Evolutionary conservation across 2,888 invertebrate genomes (phyloP).

Genomic region (Eurytoma californica): DNA sequence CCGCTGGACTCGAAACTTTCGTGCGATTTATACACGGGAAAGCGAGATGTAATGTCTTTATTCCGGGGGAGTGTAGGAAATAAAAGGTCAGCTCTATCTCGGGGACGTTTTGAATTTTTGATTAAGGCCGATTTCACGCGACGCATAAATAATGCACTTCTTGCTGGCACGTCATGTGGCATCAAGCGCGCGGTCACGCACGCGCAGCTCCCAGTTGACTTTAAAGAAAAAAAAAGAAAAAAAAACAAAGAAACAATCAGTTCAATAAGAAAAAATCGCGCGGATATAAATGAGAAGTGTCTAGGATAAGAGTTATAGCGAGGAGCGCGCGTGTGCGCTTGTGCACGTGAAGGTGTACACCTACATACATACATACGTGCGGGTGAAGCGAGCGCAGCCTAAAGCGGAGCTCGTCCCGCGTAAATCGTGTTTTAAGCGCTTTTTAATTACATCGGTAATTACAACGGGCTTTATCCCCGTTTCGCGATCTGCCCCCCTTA

Average conservation of each 20-base stretch:
- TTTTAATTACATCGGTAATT: slow-evolving; percentile 54
- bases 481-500: slow-evolving; percentile 25
- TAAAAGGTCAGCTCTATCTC: no score
- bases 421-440: slow-evolving; percentile 56
- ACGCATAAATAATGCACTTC: no score
- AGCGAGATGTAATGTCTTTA: no score
- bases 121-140: no score
- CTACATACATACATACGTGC: neutral
- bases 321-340: neutral
- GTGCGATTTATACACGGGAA: no score
- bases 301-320: neutral
- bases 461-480: slow-evolving; percentile 36
- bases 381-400: neutral
- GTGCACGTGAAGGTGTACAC: neutral
- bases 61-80: no score
- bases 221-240: no score
- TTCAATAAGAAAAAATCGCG: slow-evolving; percentile 17
- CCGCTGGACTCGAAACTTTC: no score
- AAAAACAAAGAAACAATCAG: slow-evolving; percentile 9
- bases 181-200: no score
- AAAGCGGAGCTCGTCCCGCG: slow-evolving; percentile 5
- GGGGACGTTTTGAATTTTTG: no score
- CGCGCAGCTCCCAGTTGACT: no score
- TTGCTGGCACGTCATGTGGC: no score
- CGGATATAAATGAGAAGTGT: neutral